Evolutionary conservation across 2,888 invertebrate genomes (phyloP).

Genomic region (Pristionchus mayeri): DNA sequence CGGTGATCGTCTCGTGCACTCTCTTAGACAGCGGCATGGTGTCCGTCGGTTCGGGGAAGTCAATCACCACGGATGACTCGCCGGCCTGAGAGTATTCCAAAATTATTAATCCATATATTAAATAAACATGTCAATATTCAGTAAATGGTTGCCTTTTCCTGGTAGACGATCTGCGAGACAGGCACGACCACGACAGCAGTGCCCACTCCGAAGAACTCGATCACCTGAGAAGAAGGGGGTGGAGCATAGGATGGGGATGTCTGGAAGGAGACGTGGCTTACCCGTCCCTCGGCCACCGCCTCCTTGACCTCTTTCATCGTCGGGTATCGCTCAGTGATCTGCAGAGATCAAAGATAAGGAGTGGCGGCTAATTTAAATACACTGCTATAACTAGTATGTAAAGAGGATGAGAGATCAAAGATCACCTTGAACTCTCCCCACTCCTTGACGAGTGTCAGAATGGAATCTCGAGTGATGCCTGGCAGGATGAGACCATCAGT

Average conservation of each 20-base stretch:
- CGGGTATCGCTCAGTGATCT: conserved; percentile 85
- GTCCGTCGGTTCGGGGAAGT: neutral
- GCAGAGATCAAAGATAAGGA: conserved; percentile 67
- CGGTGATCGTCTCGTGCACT: conserved; percentile 16
- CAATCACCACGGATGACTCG: neutral
- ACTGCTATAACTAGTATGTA: too few species aligned
- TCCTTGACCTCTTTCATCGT: conserved; percentile 87
- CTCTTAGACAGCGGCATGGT: neutral
- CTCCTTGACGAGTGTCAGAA: conserved; percentile 85
- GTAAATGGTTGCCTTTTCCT: conserved; percentile 72
- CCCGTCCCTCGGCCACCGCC: conserved; percentile 86
- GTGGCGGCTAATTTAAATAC: too few species aligned
- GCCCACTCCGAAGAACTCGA: conserved; percentile 96
- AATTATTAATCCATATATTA: too few species aligned
- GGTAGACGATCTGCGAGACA: conserved; percentile 87
- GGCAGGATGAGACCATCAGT: conserved; percentile 90
- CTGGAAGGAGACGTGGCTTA: conserved; percentile 79
- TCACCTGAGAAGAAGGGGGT: too few species aligned
- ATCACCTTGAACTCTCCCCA: conserved; percentile 81
- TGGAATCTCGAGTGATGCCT: conserved; percentile 90
- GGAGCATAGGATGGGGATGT: too few species aligned
- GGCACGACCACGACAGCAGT: conserved; percentile 95
- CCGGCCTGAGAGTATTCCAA: neutral
- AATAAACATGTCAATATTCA: too few species aligned
- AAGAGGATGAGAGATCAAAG: too few species aligned